Base-by-base conservation (phyloP, 2,888 invertebrate genomes). In the Acrobasis repandana region DNA sequence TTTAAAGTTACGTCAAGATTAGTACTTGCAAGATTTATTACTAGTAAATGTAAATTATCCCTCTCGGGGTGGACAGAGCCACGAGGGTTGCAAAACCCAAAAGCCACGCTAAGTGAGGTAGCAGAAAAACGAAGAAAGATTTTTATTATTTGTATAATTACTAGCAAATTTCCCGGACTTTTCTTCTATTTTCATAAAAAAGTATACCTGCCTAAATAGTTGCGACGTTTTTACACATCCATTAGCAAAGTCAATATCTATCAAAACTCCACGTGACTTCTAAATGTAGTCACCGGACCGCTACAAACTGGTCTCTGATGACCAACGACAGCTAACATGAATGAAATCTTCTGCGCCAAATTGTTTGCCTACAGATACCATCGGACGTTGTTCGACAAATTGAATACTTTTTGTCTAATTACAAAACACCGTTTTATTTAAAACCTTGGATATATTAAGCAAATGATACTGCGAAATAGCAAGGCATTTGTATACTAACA, bases 261-360 rank as follows among this genome's bases (percentile, higher is more conserved):
- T 78, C 74, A 68, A 82, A 83, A 83, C 82, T 80, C 71, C 69
- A 71, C 69, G 66, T 67, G 70, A 75, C 74, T 74, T 73, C 66
- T 74, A 75, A 74, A 51, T 51, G 33, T 51, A 20, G 34, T 51
- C 38, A 6, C 36, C 10, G 50, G 38, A 50, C 50, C 58, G 58
- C 58, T 59, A 59, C 51, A 51, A 51, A 50, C 58, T 50, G 50
- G 50, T 51, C 48, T 49, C n/a, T 50, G 43, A 43, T 28, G 10
- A 9, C 10, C 16, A 15, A 15, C 48, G 57, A 57, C 57, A 34
- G 48, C 48, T 50, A 50, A 54, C 38, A 28, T 59, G 38, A 59
- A 59, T 59, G 50, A 38, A 59, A 50, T 54, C 34, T 9, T 10
- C 43, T 6, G 16, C 34, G 16, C 16, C n/a, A 49, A 50, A 57